Conservation (phyloP, 2,888 invertebrate genomes). For the Agrochola macilenta region DNA sequence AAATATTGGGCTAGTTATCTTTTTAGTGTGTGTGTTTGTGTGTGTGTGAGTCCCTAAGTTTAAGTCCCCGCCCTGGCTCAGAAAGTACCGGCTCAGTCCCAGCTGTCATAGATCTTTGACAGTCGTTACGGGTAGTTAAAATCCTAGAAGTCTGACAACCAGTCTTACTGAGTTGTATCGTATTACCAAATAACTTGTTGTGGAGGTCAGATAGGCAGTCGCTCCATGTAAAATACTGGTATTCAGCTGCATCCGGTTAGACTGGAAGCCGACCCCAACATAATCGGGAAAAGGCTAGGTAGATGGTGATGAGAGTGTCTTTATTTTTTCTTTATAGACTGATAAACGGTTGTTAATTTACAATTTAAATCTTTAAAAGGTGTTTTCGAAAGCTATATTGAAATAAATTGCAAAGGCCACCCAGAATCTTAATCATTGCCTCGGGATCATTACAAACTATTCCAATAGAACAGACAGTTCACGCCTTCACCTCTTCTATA, state of each 20-base stretch:
- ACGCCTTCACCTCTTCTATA: neutral
- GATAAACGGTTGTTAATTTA: too few species aligned
- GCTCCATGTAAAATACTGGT: too few species aligned
- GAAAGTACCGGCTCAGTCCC: too few species aligned
- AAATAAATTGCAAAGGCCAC: neutral
- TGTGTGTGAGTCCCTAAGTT: too few species aligned
- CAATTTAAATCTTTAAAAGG: too few species aligned
- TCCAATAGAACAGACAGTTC: neutral
- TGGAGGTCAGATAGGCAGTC: too few species aligned
- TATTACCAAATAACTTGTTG: too few species aligned
- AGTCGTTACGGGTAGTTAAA: neutral
- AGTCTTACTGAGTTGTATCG: neutral
- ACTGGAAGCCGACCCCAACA: neutral
- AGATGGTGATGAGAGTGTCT: neutral
- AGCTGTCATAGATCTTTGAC: too few species aligned
- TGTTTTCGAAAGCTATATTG: neutral
- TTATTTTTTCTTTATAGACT: neutral
- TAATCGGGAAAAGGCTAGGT: neutral
- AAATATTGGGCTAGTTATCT: neutral
- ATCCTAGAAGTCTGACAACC: neutral
- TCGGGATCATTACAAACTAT: neutral
- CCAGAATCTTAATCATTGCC: neutral
- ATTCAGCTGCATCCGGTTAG: too few species aligned
- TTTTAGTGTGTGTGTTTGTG: neutral
- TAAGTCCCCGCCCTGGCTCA: neutral